Percentiles rank a stretch among this genome's conserved stretches.
These are phyloP conservation scores for Coryphaenoides rupestris DNA, from an alignment of 2,113 vertebrate genomes.

Conservation along the genomic window DNA sequence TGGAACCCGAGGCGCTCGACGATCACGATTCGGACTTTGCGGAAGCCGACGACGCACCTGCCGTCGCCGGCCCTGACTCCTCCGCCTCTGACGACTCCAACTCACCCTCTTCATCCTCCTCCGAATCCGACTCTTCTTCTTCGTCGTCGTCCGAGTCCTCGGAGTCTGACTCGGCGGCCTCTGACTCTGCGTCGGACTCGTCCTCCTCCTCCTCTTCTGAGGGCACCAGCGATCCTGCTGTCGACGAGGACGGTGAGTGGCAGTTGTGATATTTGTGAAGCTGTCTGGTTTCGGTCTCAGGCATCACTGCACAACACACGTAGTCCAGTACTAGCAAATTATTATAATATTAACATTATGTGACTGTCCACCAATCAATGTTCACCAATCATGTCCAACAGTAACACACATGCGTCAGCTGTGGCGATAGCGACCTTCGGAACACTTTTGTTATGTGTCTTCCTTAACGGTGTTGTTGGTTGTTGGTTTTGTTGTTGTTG, in stretches of 20 bases:
- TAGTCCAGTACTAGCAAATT: too few relatives aligned
- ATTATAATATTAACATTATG: too few relatives aligned
- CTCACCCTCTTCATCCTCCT: neutral
- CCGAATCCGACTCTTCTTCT: slow-evolving; percentile 41
- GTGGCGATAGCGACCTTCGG: too few relatives aligned
- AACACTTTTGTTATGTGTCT: neutral
- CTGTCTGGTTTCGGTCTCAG: too few relatives aligned
- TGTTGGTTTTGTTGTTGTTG: too few relatives aligned
- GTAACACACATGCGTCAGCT: too few relatives aligned
- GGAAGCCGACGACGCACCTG: slow-evolving; percentile 22
- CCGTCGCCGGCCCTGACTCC: slow-evolving; percentile 12
- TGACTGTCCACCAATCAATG: too few relatives aligned
- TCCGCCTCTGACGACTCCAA: slow-evolving; percentile 10
- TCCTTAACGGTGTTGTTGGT: neutral
- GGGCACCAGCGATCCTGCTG: slow-evolving; percentile 37
- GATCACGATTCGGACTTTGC: slow-evolving; percentile 38
- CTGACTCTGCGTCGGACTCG: slow-evolving; percentile 24
- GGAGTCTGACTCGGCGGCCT: slow-evolving; percentile 36
- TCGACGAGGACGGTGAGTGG: neutral
- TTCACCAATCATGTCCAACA: too few relatives aligned
- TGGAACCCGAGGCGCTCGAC: slow-evolving; percentile 51
- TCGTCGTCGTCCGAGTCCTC: slow-evolving; percentile 37
- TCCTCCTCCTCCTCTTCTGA: slow-evolving; percentile 41
- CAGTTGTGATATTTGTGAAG: too few relatives aligned
- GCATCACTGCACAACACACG: too few relatives aligned